phyloP scores from a whole-genome alignment of 2,797 vertebrate genomes.

The Tragelaphus eurycerus region DNA sequence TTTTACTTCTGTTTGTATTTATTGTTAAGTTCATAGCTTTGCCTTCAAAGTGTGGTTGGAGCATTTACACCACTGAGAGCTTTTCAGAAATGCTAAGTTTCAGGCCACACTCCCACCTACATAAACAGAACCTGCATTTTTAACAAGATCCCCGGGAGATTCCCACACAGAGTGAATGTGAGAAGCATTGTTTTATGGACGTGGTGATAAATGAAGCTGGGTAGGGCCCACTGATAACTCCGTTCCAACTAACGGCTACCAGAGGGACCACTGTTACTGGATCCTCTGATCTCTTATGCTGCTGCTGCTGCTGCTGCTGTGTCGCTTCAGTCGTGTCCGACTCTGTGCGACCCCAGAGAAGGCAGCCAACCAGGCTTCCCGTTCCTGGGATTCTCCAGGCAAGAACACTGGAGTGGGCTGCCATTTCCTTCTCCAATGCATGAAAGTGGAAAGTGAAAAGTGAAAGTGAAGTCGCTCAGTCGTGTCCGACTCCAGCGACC shows the following conservation, averaged over 20 bases:
- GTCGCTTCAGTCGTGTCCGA: too few species aligned
- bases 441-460: too few species aligned
- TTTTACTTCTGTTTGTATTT: slow-evolving; percentile 60
- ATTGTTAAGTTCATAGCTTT: background rate
- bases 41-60: background rate
- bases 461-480: too few species aligned
- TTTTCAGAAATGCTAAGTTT: background rate
- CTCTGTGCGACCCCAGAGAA: too few species aligned
- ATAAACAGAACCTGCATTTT: background rate
- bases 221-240: background rate
- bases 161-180: background rate
- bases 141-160: background rate
- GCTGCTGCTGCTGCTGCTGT: too few species aligned
- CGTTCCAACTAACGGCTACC: background rate
- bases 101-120: background rate
- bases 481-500: too few species aligned
- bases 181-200: background rate
- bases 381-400: too few species aligned
- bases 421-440: too few species aligned
- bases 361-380: too few species aligned
- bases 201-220: background rate
- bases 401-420: too few species aligned
- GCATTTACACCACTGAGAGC: background rate
- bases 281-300: background rate
- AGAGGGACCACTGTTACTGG: background rate